phyloP scores from a whole-genome alignment of 2,888 invertebrate species.

The Platycheirus albimanus region DNA sequence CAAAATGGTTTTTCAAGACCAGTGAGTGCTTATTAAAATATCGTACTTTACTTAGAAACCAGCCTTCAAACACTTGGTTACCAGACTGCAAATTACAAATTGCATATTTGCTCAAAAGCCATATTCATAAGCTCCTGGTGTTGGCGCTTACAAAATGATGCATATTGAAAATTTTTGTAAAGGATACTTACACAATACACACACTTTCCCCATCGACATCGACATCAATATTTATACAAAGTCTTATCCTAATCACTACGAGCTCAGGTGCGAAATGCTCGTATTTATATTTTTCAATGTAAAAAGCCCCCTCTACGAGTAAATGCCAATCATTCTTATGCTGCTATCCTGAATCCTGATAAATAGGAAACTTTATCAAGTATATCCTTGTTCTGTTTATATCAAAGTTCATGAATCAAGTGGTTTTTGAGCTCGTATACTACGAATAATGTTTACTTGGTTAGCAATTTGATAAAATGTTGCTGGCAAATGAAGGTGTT shows the following conservation, averaged over 20 bases:
- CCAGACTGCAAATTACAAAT: conserved; percentile 50
- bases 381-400: neutral
- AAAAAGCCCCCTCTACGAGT: no score
- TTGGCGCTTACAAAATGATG: no score
- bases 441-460: neutral
- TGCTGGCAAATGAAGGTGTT: neutral
- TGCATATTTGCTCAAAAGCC: conserved; percentile 33
- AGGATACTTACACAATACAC: no score
- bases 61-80: no score
- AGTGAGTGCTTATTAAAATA: no score
- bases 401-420: conserved; percentile 17
- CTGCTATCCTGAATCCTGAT: neutral
- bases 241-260: neutral
- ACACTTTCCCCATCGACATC: no score
- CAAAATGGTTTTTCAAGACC: no score
- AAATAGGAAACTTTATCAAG: neutral
- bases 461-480: conserved; percentile 17
- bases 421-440: conserved; percentile 3
- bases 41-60: no score
- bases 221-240: neutral
- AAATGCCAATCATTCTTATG: neutral
- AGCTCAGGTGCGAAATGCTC: conserved; percentile 1
- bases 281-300: conserved; percentile 2
- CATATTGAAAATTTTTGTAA: conserved; percentile 2
- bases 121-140: conserved; percentile 5